Evolutionary conservation across 2,113 vertebrate genomes (phyloP).

Genomic region (Mohoua ochrocephala): DNA sequence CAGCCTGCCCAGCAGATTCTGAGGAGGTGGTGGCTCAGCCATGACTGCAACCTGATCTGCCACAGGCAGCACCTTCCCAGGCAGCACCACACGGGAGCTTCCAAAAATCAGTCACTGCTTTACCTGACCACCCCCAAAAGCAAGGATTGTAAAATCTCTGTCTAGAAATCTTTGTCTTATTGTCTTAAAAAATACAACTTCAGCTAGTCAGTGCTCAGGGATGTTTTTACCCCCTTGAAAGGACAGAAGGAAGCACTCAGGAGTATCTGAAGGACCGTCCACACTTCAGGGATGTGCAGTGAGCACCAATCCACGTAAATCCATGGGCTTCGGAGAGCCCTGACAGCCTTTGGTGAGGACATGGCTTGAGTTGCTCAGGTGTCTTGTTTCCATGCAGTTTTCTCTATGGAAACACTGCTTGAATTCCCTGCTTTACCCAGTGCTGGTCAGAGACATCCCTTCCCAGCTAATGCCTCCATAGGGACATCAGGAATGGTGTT

Average conservation of each 20-base stretch:
- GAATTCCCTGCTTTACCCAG: not conserved
- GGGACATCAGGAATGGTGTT: not conserved
- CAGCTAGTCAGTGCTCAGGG: not conserved
- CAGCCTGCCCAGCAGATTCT: not conserved
- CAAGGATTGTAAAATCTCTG: not conserved
- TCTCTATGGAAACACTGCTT: not conserved
- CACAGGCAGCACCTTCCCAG: not conserved
- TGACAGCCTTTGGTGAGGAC: not conserved
- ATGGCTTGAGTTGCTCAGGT: not conserved
- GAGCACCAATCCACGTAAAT: not conserved
- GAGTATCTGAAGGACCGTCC: not conserved
- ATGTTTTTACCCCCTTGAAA: not conserved
- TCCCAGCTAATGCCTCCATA: not conserved
- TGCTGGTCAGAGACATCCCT: not conserved
- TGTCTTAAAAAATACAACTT: not conserved
- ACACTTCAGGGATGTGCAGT: not conserved
- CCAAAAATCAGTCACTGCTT: not conserved
- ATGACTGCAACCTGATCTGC: not conserved
- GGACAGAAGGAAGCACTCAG: not conserved
- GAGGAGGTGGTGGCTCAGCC: not conserved
- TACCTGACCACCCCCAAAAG: not conserved
- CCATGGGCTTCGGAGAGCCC: not conserved
- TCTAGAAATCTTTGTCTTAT: not conserved
- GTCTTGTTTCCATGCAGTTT: not conserved
- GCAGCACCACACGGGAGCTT: accelerated